Evolutionary conservation across 2,888 invertebrate species (phyloP).

Genomic region (Limenitis arthemis): DNA sequence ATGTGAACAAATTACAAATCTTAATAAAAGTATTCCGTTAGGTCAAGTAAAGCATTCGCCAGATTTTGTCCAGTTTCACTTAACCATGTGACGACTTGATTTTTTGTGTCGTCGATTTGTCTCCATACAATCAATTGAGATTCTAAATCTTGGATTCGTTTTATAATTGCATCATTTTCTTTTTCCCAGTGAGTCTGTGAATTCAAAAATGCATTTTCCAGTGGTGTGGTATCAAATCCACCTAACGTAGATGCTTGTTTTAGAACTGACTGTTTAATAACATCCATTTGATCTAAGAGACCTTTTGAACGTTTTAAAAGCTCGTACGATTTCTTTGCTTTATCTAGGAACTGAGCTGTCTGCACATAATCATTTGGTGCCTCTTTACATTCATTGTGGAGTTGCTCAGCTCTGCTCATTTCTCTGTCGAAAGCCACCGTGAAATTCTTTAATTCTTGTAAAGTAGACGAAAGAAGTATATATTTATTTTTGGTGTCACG

Average conservation of each 20-base stretch:
- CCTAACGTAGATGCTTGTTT: constrained; percentile 80
- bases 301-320: constrained; percentile 82
- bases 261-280: constrained; percentile 79
- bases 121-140: constrained; percentile 94
- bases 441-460: constrained; percentile 82
- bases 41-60: constrained; percentile 79
- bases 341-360: constrained; percentile 79
- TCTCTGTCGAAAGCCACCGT: constrained; percentile 79
- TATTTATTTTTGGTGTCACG: constrained; percentile 83
- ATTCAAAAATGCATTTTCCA: constrained; percentile 73
- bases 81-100: constrained; percentile 88
- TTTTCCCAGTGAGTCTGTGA: constrained; percentile 80
- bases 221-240: constrained; percentile 74
- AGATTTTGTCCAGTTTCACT: constrained; percentile 85
- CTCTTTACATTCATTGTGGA: constrained; percentile 75
- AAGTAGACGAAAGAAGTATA: constrained; percentile 78
- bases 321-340: constrained; percentile 83
- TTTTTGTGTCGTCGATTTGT: constrained; percentile 89
- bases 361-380: constrained; percentile 82
- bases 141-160: constrained; percentile 85
- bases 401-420: constrained; percentile 77
- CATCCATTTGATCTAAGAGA: constrained; percentile 83
- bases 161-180: constrained; percentile 78
- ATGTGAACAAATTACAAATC: constrained; percentile 82
- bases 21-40: constrained; percentile 80